phyloP scores from a whole-genome alignment of 2,113 vertebrate species.

The Coryphaenoides rupestris region DNA sequence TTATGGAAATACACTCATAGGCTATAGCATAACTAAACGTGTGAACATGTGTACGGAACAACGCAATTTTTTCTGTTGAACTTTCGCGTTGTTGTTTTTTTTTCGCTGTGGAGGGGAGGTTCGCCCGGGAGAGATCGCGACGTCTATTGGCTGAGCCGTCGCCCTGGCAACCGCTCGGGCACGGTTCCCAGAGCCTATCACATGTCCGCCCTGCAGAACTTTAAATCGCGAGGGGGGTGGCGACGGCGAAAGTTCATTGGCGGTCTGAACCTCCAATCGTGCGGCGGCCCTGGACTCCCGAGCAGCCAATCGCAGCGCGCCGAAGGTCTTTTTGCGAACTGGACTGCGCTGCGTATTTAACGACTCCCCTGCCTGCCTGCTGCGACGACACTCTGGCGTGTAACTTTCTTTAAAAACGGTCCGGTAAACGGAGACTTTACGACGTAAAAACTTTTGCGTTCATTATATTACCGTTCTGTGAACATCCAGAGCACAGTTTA shows the following conservation, averaged over 20 bases:
- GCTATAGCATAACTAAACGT: no score
- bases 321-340: slow-evolving; percentile 48
- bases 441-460: no score
- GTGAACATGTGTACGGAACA: no score
- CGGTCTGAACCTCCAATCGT: slow-evolving; percentile 19
- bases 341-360: slow-evolving; percentile 57
- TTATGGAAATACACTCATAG: no score
- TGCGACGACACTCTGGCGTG: no score
- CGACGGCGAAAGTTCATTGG: slow-evolving; percentile 29
- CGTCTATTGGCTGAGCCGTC: slow-evolving; percentile 59
- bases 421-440: no score
- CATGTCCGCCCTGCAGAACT: slow-evolving; percentile 55
- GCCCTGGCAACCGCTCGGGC: slow-evolving; percentile 73
- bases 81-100: not conserved
- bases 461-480: no score
- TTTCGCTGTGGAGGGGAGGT: slow-evolving; percentile 22
- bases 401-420: slow-evolving; percentile 37
- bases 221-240: slow-evolving; percentile 64
- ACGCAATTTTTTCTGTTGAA: no score
- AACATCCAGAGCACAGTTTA: not conserved
- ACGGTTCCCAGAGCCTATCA: slow-evolving; percentile 55
- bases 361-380: slow-evolving; percentile 8
- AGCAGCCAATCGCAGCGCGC: slow-evolving; percentile 54
- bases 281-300: not conserved
- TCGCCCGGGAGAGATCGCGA: slow-evolving; percentile 6